Percentiles rank a stretch among this genome's conserved stretches.
Evolutionary conservation across 1,140 invertebrate genomes (phyloP).

Genomic region (Hylyphantes graminicola): DNA sequence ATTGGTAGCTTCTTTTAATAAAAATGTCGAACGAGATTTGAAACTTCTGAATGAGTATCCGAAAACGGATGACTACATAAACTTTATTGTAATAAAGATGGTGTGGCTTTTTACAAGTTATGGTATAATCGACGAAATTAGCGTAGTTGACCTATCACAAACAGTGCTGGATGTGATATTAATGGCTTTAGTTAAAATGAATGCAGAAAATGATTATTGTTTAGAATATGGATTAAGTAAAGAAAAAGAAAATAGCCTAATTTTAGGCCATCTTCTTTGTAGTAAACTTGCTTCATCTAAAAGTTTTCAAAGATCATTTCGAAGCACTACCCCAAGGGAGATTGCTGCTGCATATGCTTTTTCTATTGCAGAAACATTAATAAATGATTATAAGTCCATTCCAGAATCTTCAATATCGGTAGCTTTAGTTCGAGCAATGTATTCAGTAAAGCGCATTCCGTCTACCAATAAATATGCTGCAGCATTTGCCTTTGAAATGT

Average conservation of each 20-base stretch:
- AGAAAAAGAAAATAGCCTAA: conserved; percentile 35
- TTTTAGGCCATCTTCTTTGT: conserved; percentile 35
- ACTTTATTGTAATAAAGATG: conserved; percentile 20
- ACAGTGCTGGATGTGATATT: conserved; percentile 13
- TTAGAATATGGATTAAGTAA: conserved; percentile 27
- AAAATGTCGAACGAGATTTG: conserved; percentile 21
- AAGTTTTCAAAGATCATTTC: conserved; percentile 32
- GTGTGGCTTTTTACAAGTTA: conserved; percentile 14
- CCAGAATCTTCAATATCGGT: conserved; percentile 47
- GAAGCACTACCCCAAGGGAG: conserved; percentile 17
- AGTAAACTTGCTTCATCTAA: conserved; percentile 16
- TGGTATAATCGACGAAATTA: conserved; percentile 39
- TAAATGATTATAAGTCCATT: conserved; percentile 16
- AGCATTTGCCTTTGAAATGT: conserved; percentile 38
- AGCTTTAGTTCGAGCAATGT: conserved; percentile 40
- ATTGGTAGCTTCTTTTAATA: neutral
- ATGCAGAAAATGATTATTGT: neutral
- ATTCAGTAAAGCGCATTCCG: conserved; percentile 19
- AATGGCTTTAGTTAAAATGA: neutral
- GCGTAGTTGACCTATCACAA: conserved; percentile 1
- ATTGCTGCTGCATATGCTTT: conserved; percentile 43
- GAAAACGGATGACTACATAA: conserved; percentile 27
- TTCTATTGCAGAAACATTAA: conserved; percentile 38
- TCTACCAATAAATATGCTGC: conserved; percentile 38
- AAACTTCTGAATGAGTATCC: conserved; percentile 30